A percentile compares a stretch with the other conserved stretches of the same genome.
These are phyloP conservation scores for Cheilosia impressa DNA, from an alignment of 2,888 invertebrate species.

Conservation along the genomic window DNA sequence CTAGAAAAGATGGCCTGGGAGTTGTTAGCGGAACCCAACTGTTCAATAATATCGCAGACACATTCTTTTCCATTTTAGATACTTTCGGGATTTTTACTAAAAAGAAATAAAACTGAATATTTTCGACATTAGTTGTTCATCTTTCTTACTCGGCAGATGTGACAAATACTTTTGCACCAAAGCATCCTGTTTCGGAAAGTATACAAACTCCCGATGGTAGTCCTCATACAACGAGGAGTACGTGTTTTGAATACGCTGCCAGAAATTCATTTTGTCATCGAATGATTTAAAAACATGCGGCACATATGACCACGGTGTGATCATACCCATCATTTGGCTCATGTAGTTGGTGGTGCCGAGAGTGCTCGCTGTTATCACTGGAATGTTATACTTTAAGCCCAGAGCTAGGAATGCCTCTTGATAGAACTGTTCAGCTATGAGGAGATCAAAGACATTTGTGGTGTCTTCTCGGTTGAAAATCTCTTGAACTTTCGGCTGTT, in stretches of 20 bases:
- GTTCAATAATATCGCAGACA: constrained; percentile 84
- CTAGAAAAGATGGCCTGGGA: constrained; percentile 83
- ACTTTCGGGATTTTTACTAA: constrained; percentile 82
- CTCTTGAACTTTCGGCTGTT: constrained; percentile 79
- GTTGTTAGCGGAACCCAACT: constrained; percentile 84
- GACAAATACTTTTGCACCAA: constrained; percentile 80
- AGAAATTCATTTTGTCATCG: constrained; percentile 85
- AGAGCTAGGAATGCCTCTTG: constrained; percentile 83
- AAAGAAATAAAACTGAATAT: not conserved
- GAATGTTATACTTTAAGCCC: constrained; percentile 82
- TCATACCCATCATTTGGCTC: constrained; percentile 84
- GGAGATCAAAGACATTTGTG: constrained; percentile 82
- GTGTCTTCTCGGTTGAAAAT: constrained; percentile 79
- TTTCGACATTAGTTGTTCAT: too few relatives aligned
- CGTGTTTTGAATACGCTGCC: constrained; percentile 85
- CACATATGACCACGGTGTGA: constrained; percentile 84
- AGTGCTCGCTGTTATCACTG: constrained; percentile 82
- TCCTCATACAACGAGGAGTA: constrained; percentile 81
- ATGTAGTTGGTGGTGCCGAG: constrained; percentile 84
- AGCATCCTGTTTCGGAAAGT: constrained; percentile 82
- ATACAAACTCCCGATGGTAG: constrained; percentile 78
- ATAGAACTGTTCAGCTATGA: constrained; percentile 83
- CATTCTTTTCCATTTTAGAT: constrained; percentile 83
- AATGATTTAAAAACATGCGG: constrained; percentile 84
- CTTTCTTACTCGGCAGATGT: constrained; percentile 77